Percentiles rank a stretch among this genome's conserved stretches.
phyloP scores from a whole-genome alignment of 2,113 vertebrate genomes.

The Vicugna pacos region DNA sequence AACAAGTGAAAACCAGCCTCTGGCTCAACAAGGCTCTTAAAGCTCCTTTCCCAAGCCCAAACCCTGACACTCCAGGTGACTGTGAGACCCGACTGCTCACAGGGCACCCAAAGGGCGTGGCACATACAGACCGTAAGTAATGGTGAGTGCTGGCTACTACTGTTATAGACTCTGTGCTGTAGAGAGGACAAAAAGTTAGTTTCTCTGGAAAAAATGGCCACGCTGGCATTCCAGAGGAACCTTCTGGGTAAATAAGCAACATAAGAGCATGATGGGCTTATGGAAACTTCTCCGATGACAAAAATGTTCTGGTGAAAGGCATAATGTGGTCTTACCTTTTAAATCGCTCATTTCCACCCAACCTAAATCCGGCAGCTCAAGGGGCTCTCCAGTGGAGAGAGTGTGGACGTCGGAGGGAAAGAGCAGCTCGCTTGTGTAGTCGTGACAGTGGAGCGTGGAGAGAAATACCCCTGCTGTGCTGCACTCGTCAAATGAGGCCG shows the following conservation, averaged over 20 bases:
- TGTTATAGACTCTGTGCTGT: neutral
- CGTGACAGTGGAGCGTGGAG: slow-evolving; percentile 88
- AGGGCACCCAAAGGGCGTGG: too few relatives aligned
- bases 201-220: neutral
- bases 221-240: neutral
- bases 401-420: slow-evolving; percentile 90
- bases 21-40: neutral
- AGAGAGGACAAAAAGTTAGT: neutral
- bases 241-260: neutral
- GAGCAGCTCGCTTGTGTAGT: slow-evolving; percentile 90
- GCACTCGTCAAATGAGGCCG: slow-evolving; percentile 94
- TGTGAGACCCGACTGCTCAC: neutral
- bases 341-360: slow-evolving; percentile 75
- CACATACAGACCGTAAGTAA: neutral
- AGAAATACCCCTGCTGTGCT: slow-evolving; percentile 94
- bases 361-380: slow-evolving; percentile 81
- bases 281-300: neutral
- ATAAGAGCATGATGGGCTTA: neutral
- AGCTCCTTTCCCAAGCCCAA: neutral
- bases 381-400: slow-evolving; percentile 86
- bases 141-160: neutral
- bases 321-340: slow-evolving; percentile 75
- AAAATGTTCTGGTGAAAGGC: neutral
- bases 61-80: neutral
- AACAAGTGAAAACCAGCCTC: neutral